A percentile compares a stretch with the other conserved stretches of the same genome.
Conservation (phyloP, 2,113 vertebrate species). For the Ceyx margarethae region DNA sequence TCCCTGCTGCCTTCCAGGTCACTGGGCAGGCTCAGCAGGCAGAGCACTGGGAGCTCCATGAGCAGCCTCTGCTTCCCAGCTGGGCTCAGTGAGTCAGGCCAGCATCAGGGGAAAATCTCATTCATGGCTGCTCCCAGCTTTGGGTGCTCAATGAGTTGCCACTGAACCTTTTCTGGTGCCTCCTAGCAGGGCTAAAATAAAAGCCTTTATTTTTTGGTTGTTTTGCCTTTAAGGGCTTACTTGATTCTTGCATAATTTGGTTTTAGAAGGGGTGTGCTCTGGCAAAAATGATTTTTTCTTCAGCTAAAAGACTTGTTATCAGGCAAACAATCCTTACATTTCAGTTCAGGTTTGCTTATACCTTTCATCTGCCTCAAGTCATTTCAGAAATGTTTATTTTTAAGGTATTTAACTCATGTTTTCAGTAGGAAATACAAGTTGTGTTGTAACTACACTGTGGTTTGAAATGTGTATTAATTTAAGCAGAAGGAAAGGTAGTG, state of each 20-base stretch:
- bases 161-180: neutral
- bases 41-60: conserved; percentile 71
- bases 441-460: neutral
- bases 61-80: conserved; percentile 86
- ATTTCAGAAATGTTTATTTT: neutral
- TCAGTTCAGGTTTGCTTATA: neutral
- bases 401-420: neutral
- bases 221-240: neutral
- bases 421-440: neutral
- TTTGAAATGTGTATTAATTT: neutral
- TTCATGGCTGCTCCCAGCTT: conserved; percentile 77
- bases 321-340: neutral
- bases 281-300: neutral
- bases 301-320: neutral
- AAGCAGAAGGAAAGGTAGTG: neutral
- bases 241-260: neutral
- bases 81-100: conserved; percentile 85
- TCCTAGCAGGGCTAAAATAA: neutral
- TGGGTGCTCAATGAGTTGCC: conserved; percentile 27
- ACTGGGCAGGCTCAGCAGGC: conserved; percentile 80
- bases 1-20: conserved; percentile 84
- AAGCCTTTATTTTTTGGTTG: neutral
- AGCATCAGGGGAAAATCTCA: conserved; percentile 80
- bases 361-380: neutral
- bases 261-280: neutral